Evolutionary conservation across 92 coral and sea anemone species (phyloP).

Genomic region (Zoanthus sociatus): DNA sequence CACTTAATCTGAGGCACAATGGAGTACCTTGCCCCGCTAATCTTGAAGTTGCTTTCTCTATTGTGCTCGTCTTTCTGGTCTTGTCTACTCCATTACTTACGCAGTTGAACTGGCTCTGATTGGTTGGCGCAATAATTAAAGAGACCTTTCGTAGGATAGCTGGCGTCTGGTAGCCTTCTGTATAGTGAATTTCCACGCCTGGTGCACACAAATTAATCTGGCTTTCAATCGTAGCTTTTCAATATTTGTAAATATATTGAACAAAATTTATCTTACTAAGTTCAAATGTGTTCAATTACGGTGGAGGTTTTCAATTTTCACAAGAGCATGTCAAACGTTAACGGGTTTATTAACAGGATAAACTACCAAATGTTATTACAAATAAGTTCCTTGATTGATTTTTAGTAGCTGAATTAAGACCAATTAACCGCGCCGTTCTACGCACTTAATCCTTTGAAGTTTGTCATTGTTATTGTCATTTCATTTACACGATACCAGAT

Average conservation of each 20-base stretch:
- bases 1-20: conserved; percentile 11
- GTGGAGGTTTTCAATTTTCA: not conserved
- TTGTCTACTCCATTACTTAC: conserved; percentile 36
- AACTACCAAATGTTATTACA: conserved; percentile 51
- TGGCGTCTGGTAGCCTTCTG: conserved; percentile 42
- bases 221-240: conserved; percentile 7
- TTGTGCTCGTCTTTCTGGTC: conserved; percentile 26
- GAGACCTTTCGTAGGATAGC: conserved; percentile 33
- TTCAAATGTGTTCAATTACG: not conserved
- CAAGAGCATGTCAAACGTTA: conserved; percentile 42
- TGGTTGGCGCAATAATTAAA: conserved; percentile 46
- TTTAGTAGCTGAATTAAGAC: conserved; percentile 54
- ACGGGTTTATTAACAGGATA: conserved; percentile 50
- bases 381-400: conserved; percentile 48
- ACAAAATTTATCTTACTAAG: not conserved
- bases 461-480: conserved; percentile 15
- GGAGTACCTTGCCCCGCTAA: conserved; percentile 14
- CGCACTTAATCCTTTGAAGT: conserved; percentile 44
- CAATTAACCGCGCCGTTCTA: conserved; percentile 47
- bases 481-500: conserved; percentile 33
- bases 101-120: conserved; percentile 23
- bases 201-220: conserved; percentile 45
- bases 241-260: not conserved
- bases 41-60: conserved; percentile 35
- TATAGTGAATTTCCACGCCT: conserved; percentile 40